Conservation (phyloP, 2,888 invertebrate genomes). For the Nezara viridula region DNA sequence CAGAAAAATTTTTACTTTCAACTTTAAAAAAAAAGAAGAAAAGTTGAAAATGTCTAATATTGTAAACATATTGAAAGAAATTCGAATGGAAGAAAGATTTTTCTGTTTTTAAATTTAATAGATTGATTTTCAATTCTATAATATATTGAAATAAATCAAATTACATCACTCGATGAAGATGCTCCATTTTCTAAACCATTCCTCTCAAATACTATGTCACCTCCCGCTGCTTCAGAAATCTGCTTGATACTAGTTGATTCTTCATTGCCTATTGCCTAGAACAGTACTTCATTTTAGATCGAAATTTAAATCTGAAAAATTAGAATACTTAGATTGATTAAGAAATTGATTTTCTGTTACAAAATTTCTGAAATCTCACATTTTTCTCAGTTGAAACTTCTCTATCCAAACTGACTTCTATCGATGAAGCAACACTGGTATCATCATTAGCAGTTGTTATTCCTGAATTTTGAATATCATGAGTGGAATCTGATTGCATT, state of each 20-base stretch:
- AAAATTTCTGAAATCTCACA: neutral
- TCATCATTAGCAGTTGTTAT: neutral
- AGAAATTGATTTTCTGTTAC: neutral
- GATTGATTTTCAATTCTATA: neutral
- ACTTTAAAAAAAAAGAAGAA: no score
- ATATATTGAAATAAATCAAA: neutral
- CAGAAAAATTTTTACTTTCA: no score
- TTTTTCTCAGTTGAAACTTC: neutral
- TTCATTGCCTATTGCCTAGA: neutral
- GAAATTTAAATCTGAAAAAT: neutral
- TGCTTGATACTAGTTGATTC: neutral
- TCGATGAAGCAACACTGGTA: constrained; percentile 23
- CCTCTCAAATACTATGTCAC: neutral
- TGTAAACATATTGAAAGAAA: neutral
- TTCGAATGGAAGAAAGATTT: neutral
- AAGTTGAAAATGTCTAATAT: neutral
- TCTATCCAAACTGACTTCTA: constrained; percentile 9
- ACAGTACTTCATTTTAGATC: neutral
- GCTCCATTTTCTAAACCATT: neutral
- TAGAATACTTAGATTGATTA: neutral
- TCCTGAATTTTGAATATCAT: constrained; percentile 26
- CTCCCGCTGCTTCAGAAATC: neutral
- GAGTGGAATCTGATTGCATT: neutral
- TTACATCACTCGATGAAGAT: constrained; percentile 1
- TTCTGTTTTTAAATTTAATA: neutral